phyloP scores from a whole-genome alignment of 2,113 vertebrate genomes.

The Mustela nigripes region DNA sequence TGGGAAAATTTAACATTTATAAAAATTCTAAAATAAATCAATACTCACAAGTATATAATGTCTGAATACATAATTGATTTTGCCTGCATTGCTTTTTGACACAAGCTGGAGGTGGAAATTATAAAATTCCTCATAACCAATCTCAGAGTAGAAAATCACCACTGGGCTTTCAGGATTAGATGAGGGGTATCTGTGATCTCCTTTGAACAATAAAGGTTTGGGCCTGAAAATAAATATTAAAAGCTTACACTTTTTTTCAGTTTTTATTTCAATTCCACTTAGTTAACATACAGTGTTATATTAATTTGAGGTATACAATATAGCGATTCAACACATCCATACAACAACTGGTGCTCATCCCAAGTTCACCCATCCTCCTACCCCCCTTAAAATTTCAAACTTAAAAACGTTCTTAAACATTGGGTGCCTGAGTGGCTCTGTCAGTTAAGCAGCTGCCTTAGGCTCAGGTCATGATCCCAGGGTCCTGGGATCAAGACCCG shows the following conservation, averaged over 20 bases:
- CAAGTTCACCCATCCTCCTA: not conserved
- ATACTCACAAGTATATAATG: constrained; percentile 94
- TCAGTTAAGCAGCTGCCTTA: too few species aligned
- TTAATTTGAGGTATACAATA: not conserved
- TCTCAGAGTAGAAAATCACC: constrained; percentile 95
- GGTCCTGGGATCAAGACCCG: too few species aligned
- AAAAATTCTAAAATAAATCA: not conserved
- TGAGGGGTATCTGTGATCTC: constrained; percentile 94
- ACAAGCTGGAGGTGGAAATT: constrained; percentile 90
- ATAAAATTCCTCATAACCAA: constrained; percentile 93
- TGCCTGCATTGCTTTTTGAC: constrained; percentile 91
- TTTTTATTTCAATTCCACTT: not conserved
- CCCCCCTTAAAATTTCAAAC: constrained; percentile 33
- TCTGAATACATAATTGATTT: constrained; percentile 93
- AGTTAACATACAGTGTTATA: not conserved
- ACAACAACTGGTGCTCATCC: not conserved
- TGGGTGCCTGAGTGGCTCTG: too few species aligned
- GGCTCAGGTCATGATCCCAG: too few species aligned
- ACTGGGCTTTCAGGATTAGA: constrained; percentile 91
- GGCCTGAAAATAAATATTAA: constrained; percentile 87
- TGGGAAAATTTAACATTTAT: constrained; percentile 52
- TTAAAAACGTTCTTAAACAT: not conserved
- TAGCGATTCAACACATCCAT: not conserved
- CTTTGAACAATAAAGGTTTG: constrained; percentile 96
- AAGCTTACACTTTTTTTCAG: not conserved